phyloP scores from a whole-genome alignment of 2,888 invertebrate species.

The Oxyteleia sp. region DNA sequence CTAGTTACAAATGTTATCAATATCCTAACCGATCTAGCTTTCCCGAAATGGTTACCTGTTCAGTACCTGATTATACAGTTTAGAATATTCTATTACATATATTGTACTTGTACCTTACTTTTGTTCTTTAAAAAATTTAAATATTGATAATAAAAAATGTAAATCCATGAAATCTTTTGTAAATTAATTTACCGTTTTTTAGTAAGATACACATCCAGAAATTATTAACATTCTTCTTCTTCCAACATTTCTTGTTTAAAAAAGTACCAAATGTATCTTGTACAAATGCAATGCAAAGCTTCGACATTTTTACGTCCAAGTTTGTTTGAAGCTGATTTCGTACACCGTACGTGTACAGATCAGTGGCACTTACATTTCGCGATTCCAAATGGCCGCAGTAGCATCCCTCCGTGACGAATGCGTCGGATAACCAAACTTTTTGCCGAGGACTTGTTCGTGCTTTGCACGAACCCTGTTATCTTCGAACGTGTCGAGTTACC shows the following conservation, averaged over 20 bases:
- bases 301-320: slow-evolving; percentile 20
- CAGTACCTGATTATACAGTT: no score
- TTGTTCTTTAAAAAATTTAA: no score
- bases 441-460: slow-evolving; percentile 82
- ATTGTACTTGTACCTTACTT: no score
- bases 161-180: no score
- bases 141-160: no score
- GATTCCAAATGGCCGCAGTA: slow-evolving; percentile 55
- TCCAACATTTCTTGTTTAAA: not conserved
- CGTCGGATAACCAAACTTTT: slow-evolving; percentile 79
- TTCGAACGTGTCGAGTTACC: slow-evolving; percentile 86
- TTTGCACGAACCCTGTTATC: slow-evolving; percentile 85
- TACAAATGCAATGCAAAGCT: slow-evolving; percentile 35
- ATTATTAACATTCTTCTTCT: no score
- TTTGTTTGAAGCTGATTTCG: slow-evolving; percentile 45
- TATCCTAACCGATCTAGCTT: no score
- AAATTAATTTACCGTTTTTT: no score
- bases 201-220: no score
- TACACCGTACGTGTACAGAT: slow-evolving; percentile 45
- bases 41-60: no score
- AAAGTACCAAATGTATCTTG: slow-evolving; percentile 11
- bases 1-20: no score
- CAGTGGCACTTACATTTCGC: slow-evolving; percentile 49
- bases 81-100: no score
- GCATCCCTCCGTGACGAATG: slow-evolving; percentile 63